phyloP scores from a whole-genome alignment of 2,888 invertebrate genomes.

The Agonopterix arenella region DNA sequence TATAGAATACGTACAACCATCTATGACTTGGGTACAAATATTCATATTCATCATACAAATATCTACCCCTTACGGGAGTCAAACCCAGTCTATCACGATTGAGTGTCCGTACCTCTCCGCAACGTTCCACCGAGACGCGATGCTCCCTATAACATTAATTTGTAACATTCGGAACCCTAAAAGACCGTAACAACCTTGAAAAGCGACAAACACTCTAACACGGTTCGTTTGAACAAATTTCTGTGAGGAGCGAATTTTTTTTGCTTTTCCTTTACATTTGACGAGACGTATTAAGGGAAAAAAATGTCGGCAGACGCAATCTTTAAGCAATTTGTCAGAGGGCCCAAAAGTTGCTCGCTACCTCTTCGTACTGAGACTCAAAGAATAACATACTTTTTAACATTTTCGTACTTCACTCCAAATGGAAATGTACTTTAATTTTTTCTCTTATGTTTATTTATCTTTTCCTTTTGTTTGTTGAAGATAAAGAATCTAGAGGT shows the following conservation, averaged over 20 bases:
- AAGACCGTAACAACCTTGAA: too few relatives aligned
- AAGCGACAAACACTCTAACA: background rate
- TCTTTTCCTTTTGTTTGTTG: constrained; percentile 11
- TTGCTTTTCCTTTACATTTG: constrained; percentile 18
- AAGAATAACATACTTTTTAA: background rate
- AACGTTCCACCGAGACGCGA: too few relatives aligned
- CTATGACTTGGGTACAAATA: too few relatives aligned
- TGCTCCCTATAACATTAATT: too few relatives aligned
- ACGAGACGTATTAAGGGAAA: constrained; percentile 20
- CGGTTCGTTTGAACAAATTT: constrained; percentile 14
- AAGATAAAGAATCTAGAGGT: too few relatives aligned
- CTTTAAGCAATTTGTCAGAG: constrained; percentile 37
- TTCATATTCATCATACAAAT: too few relatives aligned
- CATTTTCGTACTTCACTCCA: background rate
- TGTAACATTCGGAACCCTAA: too few relatives aligned
- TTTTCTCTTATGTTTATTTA: background rate
- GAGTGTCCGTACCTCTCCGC: too few relatives aligned
- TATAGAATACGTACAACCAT: too few relatives aligned
- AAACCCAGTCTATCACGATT: too few relatives aligned
- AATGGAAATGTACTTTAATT: background rate
- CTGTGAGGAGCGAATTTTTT: constrained; percentile 8
- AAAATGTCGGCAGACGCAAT: constrained; percentile 24
- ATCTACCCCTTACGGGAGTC: too few relatives aligned
- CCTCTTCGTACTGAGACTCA: constrained; percentile 11
- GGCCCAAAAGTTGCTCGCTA: constrained; percentile 13